phyloP scores from a whole-genome alignment of 1,140 invertebrate genomes.

The Rhagoletis zephyria region DNA sequence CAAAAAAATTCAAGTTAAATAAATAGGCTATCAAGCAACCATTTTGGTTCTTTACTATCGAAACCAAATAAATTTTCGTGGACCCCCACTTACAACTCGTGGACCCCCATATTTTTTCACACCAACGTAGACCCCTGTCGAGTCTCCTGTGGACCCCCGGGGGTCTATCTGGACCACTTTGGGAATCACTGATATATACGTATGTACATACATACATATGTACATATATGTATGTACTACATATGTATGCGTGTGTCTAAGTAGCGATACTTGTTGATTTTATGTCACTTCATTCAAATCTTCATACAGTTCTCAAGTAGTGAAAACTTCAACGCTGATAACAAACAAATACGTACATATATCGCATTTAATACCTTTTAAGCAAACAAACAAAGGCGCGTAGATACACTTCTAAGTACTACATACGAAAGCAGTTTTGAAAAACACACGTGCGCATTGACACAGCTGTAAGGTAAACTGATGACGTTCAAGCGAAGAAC shows the following conservation, averaged over 20 bases:
- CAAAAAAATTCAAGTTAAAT: too few relatives aligned
- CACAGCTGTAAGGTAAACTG: constrained; percentile 20
- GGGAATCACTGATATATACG: too few relatives aligned
- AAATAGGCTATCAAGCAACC: too few relatives aligned
- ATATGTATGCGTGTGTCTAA: neutral
- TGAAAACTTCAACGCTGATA: neutral
- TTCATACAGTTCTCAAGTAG: neutral
- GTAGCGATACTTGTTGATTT: constrained; percentile 4
- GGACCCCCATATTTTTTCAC: too few relatives aligned
- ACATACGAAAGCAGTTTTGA: neutral
- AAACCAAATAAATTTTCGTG: too few relatives aligned
- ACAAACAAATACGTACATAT: constrained; percentile 20
- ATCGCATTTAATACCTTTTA: neutral
- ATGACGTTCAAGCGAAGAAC: neutral
- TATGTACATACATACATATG: neutral
- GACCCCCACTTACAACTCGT: too few relatives aligned
- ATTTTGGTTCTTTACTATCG: too few relatives aligned
- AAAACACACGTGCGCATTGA: constrained; percentile 2
- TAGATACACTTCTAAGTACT: neutral
- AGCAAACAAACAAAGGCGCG: neutral
- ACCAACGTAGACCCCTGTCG: too few relatives aligned
- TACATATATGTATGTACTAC: neutral
- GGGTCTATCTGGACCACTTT: too few relatives aligned
- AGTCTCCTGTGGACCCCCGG: too few relatives aligned
- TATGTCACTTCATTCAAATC: constrained; percentile 5